phyloP scores from a whole-genome alignment of 2,113 vertebrate species.

The Lepidothrix coronata region DNA sequence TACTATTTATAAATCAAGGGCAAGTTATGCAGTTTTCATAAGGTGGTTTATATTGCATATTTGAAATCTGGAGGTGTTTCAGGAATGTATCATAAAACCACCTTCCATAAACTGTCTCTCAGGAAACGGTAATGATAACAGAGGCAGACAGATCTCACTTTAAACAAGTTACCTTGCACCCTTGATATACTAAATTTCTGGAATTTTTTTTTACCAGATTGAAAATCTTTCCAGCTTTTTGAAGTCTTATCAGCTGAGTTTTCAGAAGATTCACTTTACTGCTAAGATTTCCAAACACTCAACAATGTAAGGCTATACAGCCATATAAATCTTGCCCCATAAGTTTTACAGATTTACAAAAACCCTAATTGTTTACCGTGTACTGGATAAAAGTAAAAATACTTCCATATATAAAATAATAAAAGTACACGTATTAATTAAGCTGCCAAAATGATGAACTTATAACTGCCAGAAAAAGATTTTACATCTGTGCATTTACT shows the following conservation, averaged over 20 bases:
- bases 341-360: neutral
- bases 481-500: neutral
- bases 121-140: conserved; percentile 76
- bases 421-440: neutral
- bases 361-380: neutral
- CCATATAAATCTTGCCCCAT: neutral
- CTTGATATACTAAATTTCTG: conserved; percentile 68
- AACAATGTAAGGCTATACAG: neutral
- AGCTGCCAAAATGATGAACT: neutral
- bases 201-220: conserved; percentile 46
- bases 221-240: conserved; percentile 61
- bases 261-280: conserved; percentile 52
- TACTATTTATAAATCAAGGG: conserved; percentile 68
- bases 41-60: conserved; percentile 76
- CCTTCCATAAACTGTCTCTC: conserved; percentile 78
- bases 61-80: conserved; percentile 80
- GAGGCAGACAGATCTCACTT: conserved; percentile 65
- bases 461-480: conserved; percentile 9
- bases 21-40: conserved; percentile 72
- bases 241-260: conserved; percentile 64
- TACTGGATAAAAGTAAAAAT: conserved; percentile 3
- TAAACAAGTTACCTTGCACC: conserved; percentile 68
- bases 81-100: conserved; percentile 82
- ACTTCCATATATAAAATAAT: neutral
- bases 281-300: conserved; percentile 5